Evolutionary conservation across 1,140 invertebrate species (phyloP).

Genomic region (Elymnias hypermnestra): DNA sequence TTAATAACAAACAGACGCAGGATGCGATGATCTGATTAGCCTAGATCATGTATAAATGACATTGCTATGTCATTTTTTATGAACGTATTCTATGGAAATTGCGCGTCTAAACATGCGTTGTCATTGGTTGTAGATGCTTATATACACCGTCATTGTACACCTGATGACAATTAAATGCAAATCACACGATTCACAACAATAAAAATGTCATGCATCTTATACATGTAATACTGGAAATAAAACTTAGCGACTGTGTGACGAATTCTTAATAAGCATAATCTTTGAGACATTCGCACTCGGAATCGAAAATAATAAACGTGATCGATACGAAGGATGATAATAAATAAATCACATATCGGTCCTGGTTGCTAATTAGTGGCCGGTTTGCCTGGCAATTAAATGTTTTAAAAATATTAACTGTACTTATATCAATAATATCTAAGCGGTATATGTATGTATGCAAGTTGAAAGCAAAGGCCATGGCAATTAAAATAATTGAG

Average conservation of each 20-base stretch:
- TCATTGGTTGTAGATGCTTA: conserved; percentile 23
- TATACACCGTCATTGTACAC: conserved; percentile 32
- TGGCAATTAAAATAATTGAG: conserved; percentile 37
- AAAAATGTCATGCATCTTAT: conserved; percentile 38
- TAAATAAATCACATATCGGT: conserved; percentile 15
- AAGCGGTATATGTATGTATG: too few relatives aligned
- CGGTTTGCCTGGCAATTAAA: conserved; percentile 11
- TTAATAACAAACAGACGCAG: too few relatives aligned
- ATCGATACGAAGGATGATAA: conserved; percentile 10
- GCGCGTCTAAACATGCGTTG: conserved; percentile 11
- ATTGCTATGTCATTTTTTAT: not conserved
- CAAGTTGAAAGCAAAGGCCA: conserved; percentile 28
- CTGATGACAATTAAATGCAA: conserved; percentile 43
- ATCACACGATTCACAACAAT: conserved; percentile 21
- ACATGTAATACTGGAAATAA: too few relatives aligned
- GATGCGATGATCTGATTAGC: not conserved
- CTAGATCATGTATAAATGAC: not conserved
- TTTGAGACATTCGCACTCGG: conserved; percentile 6
- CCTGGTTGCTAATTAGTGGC: conserved; percentile 29
- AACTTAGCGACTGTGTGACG: conserved; percentile 22
- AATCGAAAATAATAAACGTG: conserved; percentile 18
- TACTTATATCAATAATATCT: too few relatives aligned
- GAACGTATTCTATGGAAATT: conserved; percentile 8
- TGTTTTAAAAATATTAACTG: too few relatives aligned
- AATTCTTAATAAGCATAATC: conserved; percentile 32